phyloP scores from a whole-genome alignment of 2,113 vertebrate genomes.

The Trematomus loennbergii region DNA sequence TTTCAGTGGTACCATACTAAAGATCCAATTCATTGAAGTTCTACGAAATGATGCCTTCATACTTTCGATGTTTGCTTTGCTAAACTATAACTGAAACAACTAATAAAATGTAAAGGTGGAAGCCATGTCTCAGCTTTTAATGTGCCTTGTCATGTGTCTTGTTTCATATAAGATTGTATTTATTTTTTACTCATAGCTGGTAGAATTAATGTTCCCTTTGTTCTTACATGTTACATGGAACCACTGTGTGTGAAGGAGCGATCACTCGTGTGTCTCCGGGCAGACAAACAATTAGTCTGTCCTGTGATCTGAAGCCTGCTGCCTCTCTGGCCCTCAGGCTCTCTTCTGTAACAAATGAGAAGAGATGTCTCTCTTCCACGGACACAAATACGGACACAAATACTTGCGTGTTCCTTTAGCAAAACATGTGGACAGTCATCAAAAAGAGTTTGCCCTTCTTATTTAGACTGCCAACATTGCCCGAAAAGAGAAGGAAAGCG shows the following conservation, averaged over 20 bases:
- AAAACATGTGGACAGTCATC: background rate
- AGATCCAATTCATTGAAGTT: conserved; percentile 75
- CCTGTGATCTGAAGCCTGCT: conserved; percentile 59
- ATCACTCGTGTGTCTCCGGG: conserved; percentile 42
- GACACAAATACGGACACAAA: conserved; percentile 8
- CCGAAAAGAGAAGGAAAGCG: background rate
- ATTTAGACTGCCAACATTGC: background rate
- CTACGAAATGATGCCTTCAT: conserved; percentile 86
- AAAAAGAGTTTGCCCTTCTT: conserved; percentile 1
- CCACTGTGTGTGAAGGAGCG: conserved; percentile 42
- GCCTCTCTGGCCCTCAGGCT: conserved; percentile 51
- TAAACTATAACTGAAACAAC: conserved; percentile 83
- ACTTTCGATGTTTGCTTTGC: conserved; percentile 88
- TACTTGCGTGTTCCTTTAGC: background rate
- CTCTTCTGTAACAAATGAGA: conserved; percentile 51
- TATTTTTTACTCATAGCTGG: background rate
- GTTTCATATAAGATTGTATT: conserved; percentile 35
- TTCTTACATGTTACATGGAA: conserved; percentile 29
- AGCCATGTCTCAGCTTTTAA: conserved; percentile 62
- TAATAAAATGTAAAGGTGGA: conserved; percentile 83
- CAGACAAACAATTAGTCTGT: conserved; percentile 60
- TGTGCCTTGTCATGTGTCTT: conserved; percentile 35
- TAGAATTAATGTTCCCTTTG: conserved; percentile 15
- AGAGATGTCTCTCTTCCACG: conserved; percentile 50
- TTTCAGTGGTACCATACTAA: conserved; percentile 82